Percentiles rank a stretch among this genome's conserved stretches.
These are phyloP conservation scores for Exaiptasia diaphana DNA, from an alignment of 64 coral and sea anemone species.

Conservation along the genomic window DNA sequence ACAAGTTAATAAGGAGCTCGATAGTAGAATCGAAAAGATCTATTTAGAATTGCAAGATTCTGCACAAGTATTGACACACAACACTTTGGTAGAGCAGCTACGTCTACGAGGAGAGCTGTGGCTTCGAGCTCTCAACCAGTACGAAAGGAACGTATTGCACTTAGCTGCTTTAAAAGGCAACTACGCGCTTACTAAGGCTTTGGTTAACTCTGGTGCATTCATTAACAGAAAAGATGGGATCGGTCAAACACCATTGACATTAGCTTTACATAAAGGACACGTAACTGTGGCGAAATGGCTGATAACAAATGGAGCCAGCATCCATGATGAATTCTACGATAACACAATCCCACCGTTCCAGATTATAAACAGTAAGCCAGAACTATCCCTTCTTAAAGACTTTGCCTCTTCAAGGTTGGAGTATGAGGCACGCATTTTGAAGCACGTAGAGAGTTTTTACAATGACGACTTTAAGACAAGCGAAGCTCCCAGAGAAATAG, in stretches of 20 bases:
- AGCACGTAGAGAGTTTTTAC: too few species aligned
- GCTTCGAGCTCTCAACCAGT: slow-evolving; percentile 31
- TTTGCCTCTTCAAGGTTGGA: too few species aligned
- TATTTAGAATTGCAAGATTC: neutral
- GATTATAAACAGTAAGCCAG: neutral
- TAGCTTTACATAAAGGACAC: slow-evolving; percentile 6
- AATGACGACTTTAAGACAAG: too few species aligned
- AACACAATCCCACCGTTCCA: slow-evolving; percentile 10
- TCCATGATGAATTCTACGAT: neutral
- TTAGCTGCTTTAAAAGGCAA: slow-evolving; percentile 16
- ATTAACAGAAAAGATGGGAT: slow-evolving; percentile 15
- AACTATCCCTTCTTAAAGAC: too few species aligned
- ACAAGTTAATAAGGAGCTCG: neutral
- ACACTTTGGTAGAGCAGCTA: neutral
- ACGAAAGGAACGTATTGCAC: neutral
- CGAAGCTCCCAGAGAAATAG: too few species aligned
- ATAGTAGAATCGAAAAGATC: neutral
- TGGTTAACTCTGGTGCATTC: neutral
- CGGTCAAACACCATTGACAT: neutral
- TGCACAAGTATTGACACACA: neutral
- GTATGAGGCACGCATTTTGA: too few species aligned
- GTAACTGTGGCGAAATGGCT: neutral
- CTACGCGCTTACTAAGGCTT: neutral
- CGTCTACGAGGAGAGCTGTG: neutral
- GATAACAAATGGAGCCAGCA: neutral